Percentiles rank a stretch among this genome's conserved stretches.
These are phyloP conservation scores for Drosophila paulistorum DNA, from an alignment of 1,140 invertebrate genomes.

Conservation along the genomic window DNA sequence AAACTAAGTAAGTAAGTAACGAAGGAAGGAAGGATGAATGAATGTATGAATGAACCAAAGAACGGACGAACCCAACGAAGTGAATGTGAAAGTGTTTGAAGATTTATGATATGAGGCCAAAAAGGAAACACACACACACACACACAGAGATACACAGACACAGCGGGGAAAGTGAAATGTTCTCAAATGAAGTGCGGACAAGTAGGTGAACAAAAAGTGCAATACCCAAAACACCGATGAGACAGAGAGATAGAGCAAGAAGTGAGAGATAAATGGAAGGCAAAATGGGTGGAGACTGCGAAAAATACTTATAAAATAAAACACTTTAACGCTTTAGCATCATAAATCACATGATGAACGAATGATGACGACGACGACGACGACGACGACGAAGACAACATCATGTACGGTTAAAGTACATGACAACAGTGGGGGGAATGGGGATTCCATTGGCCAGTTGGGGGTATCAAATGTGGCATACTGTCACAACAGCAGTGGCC, in stretches of 20 bases:
- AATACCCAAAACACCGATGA: constrained; percentile 10
- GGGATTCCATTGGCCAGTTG: neutral
- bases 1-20: constrained; percentile 9
- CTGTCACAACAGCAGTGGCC: constrained; percentile 76
- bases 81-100: constrained; percentile 76
- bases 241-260: neutral
- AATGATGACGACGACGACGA: constrained; percentile 23
- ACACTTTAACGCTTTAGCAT: constrained; percentile 70
- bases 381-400: constrained; percentile 53
- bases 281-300: constrained; percentile 21
- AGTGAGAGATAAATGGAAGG: constrained; percentile 51
- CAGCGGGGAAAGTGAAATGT: constrained; percentile 74
- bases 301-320: constrained; percentile 49
- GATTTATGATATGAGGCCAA: constrained; percentile 77
- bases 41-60: constrained; percentile 46
- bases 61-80: no score
- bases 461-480: constrained; percentile 22
- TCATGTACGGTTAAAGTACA: constrained; percentile 53
- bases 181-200: constrained; percentile 70
- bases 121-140: constrained; percentile 32
- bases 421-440: constrained; percentile 2
- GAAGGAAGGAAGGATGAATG: constrained; percentile 16
- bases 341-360: constrained; percentile 70
- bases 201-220: constrained; percentile 55
- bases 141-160: constrained; percentile 43